Percentiles rank a stretch among this genome's conserved stretches.
These are phyloP conservation scores for Acomys russatus DNA, from an alignment of 2,797 vertebrate genomes.

Conservation along the genomic window DNA sequence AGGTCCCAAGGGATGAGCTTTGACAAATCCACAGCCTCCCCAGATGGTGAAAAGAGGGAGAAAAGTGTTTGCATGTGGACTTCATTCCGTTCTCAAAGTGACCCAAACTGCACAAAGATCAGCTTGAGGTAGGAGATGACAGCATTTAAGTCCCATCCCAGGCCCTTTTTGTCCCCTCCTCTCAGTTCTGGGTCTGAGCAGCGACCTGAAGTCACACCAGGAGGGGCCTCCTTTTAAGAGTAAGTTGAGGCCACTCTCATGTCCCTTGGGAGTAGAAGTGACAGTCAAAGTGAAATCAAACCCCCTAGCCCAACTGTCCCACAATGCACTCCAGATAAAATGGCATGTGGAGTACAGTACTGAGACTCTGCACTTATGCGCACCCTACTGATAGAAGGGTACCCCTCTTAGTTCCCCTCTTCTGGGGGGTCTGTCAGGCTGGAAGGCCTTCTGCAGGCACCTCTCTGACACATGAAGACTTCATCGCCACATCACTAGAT, in stretches of 20 bases:
- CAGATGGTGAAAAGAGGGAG: not conserved
- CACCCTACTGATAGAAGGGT: not conserved
- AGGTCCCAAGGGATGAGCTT: not conserved
- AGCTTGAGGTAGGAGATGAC: not conserved
- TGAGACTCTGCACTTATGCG: not conserved
- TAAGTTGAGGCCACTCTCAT: not conserved
- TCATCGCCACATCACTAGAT: not conserved
- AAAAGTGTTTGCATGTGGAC: not conserved
- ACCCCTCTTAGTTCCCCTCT: not conserved
- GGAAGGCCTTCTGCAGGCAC: not conserved
- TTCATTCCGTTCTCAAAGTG: not conserved
- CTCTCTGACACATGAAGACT: not conserved
- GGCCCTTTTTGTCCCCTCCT: not conserved
- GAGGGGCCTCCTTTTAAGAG: not conserved
- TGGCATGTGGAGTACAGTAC: not conserved
- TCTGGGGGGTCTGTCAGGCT: not conserved
- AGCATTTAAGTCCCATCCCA: not conserved
- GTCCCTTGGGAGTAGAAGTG: not conserved
- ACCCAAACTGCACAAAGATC: not conserved
- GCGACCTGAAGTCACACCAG: not conserved
- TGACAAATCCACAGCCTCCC: not conserved
- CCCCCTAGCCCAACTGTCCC: not conserved
- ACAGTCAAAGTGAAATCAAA: not conserved
- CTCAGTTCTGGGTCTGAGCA: not conserved
- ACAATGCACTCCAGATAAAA: not conserved